phyloP scores from a whole-genome alignment of 2,797 vertebrate genomes.

The Chromobotia macracanthus region DNA sequence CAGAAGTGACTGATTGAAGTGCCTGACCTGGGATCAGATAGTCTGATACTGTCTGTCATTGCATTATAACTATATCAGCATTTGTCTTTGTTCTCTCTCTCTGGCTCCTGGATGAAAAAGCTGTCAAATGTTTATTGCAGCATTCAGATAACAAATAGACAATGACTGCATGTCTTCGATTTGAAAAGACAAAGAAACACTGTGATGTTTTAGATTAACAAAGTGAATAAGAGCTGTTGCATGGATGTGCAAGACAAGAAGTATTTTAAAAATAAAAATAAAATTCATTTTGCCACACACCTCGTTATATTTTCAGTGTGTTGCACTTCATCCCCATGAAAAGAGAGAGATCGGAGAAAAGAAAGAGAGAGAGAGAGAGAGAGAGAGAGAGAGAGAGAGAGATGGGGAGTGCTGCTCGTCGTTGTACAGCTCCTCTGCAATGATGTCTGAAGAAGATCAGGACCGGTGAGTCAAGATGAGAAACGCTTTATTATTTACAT shows the following conservation, averaged over 20 bases:
- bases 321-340: not conserved
- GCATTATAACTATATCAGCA: too few species aligned
- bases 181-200: too few species aligned
- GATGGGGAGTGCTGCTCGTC: constrained; percentile 42
- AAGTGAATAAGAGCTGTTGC: too few species aligned
- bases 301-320: not conserved
- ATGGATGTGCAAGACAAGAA: too few species aligned
- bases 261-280: too few species aligned
- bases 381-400: constrained; percentile 1
- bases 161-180: too few species aligned
- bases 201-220: too few species aligned
- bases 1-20: not conserved
- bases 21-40: not conserved
- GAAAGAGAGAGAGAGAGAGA: constrained; percentile 19
- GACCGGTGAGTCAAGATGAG: not conserved
- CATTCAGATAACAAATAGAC: too few species aligned
- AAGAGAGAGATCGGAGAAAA: constrained; percentile 32
- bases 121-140: too few species aligned
- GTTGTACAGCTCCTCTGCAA: not conserved
- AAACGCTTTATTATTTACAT: not conserved
- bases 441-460: constrained; percentile 5
- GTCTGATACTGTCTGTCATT: too few species aligned
- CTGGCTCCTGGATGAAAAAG: too few species aligned
- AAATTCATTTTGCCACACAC: not conserved
- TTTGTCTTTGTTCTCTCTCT: too few species aligned